Conservation (phyloP, 23 tunicate genomes). For the Diplosoma virens region DNA sequence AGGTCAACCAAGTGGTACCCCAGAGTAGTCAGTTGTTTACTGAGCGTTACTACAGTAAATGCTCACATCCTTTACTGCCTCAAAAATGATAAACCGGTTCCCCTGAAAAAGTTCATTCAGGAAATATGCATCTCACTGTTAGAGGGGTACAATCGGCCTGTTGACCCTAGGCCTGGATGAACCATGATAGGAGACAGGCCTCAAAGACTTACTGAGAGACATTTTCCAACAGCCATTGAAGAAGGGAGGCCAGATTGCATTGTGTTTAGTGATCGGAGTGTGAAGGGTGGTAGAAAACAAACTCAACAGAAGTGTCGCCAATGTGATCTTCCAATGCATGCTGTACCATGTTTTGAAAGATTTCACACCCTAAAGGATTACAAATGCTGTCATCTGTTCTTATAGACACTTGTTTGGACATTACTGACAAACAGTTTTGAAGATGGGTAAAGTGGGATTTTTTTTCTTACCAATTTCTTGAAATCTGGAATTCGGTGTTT, state of each 20-base stretch:
- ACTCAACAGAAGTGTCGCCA: constrained; percentile 8
- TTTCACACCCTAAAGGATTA: constrained; percentile 19
- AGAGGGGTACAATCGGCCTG: constrained; percentile 10
- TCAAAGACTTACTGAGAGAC: constrained; percentile 17
- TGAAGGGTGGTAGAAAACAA: constrained; percentile 18
- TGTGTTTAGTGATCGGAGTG: no score
- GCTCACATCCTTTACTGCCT: constrained; percentile 20
- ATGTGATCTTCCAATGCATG: constrained; percentile 14
- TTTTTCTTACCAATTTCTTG: constrained; percentile 4
- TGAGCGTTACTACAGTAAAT: constrained; percentile 15
- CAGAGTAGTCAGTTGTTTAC: neutral
- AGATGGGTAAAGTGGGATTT: neutral
- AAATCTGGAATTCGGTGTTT: neutral
- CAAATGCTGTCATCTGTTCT: constrained; percentile 20
- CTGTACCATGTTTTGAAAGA: constrained; percentile 14
- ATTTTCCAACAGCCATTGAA: constrained; percentile 16
- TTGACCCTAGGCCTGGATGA: constrained; percentile 7
- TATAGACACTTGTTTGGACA: constrained; percentile 16
- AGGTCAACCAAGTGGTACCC: constrained; percentile 1
- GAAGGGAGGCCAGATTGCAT: constrained; percentile 16
- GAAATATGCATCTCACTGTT: constrained; percentile 16
- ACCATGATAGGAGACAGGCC: constrained; percentile 19
- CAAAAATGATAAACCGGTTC: constrained; percentile 13
- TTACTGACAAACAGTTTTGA: constrained; percentile 11
- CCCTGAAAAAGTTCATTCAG: constrained; percentile 17